These are phyloP conservation scores for Drosophila buzzatii DNA, from an alignment of 2,888 invertebrate species.

Conservation along the genomic window DNA sequence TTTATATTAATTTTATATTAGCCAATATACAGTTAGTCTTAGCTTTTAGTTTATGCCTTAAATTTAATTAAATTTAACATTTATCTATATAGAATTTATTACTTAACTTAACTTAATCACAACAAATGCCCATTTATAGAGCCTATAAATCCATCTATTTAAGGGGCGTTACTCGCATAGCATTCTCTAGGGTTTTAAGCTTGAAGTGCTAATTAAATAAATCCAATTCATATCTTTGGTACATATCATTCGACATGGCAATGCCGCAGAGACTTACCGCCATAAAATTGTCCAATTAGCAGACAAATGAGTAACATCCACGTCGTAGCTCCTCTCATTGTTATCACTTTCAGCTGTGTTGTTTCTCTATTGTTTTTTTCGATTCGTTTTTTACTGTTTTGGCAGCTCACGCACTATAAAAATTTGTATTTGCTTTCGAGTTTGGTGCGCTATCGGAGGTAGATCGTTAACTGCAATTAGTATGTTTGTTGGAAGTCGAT, in stretches of 20 bases:
- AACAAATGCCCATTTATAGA: not conserved
- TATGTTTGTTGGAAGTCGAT: constrained; percentile 56
- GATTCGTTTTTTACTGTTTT: constrained; percentile 13
- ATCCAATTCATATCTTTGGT: constrained; percentile 18
- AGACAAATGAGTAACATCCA: constrained; percentile 60
- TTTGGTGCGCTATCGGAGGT: constrained; percentile 61
- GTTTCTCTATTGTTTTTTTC: not conserved
- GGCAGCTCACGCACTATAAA: constrained; percentile 42
- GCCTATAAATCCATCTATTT: not conserved
- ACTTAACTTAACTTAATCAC: not conserved
- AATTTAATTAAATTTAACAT: too few species aligned
- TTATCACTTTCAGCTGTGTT: constrained; percentile 29
- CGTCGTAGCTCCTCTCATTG: constrained; percentile 59
- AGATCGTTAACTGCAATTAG: constrained; percentile 78
- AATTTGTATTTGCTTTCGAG: constrained; percentile 26
- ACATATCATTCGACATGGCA: not conserved
- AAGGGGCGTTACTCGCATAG: constrained; percentile 22
- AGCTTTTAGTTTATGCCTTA: too few species aligned
- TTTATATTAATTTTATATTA: too few species aligned
- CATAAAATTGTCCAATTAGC: constrained; percentile 62
- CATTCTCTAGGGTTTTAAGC: not conserved
- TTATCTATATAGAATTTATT: not conserved
- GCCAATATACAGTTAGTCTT: too few species aligned
- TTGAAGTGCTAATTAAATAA: constrained; percentile 34
- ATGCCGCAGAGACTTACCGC: constrained; percentile 53